phyloP scores from a whole-genome alignment of 2,888 invertebrate species.

The Altica lythri region DNA sequence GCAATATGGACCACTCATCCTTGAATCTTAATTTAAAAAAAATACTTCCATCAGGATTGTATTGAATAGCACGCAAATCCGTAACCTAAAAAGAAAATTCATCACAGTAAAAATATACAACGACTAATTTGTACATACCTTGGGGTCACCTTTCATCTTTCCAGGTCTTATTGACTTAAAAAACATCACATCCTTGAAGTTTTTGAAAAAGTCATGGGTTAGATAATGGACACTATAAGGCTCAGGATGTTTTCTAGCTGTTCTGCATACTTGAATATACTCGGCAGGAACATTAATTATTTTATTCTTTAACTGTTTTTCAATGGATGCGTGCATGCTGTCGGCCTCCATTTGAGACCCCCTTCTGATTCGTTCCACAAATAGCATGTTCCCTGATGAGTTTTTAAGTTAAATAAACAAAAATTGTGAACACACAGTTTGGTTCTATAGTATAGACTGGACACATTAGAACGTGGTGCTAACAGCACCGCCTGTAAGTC shows the following conservation, averaged over 20 bases:
- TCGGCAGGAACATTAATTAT: slow-evolving; percentile 2
- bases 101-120: too few species aligned
- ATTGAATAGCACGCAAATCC: slow-evolving; percentile 15
- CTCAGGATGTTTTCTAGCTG: neutral
- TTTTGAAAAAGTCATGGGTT: slow-evolving; percentile 12
- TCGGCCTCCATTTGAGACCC: slow-evolving; percentile 9
- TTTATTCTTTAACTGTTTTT: neutral
- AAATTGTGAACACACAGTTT: slow-evolving; percentile 16
- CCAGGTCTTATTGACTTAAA: slow-evolving; percentile 18
- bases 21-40: slow-evolving; percentile 4
- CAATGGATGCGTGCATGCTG: slow-evolving; percentile 1
- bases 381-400: slow-evolving; percentile 11
- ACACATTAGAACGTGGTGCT: slow-evolving; percentile 13
- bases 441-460: slow-evolving; percentile 11
- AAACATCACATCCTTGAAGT: slow-evolving; percentile 3
- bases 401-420: slow-evolving; percentile 15
- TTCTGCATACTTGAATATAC: neutral
- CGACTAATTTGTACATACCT: too few species aligned
- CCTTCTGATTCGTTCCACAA: slow-evolving; percentile 20
- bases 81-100: too few species aligned
- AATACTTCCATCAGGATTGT: neutral
- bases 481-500: slow-evolving; percentile 16
- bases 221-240: neutral
- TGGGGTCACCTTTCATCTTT: slow-evolving; percentile 17
- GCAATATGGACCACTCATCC: slow-evolving; percentile 2